Base-by-base conservation (phyloP, 2,797 vertebrate genomes). In the Malacoraja senta region DNA sequence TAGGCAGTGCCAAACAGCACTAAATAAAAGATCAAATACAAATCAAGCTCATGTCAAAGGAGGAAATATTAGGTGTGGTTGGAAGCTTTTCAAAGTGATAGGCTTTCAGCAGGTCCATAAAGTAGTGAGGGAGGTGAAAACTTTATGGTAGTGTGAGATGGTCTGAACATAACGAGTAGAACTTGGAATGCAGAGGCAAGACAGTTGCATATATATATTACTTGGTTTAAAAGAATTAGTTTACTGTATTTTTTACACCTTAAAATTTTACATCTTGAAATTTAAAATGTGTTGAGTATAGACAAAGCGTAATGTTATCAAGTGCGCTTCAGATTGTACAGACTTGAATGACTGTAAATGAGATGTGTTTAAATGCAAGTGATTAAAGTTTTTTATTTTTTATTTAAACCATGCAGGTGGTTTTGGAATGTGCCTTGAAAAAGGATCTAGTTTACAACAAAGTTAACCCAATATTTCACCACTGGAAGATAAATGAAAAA, bases 401-500 rank as follows among this genome's bases (percentile, higher is more conserved):
- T 44, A 76, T 92, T 76, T 76, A 24, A 72, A 53, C 38, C 94
- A 76, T 86, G 79, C 95, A 99, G 99, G 98, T 99, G 96, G 98
- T 99, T 95, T 97, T 99, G 97, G 99, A 99, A 95, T 99, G 99
- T 95, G 96, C 97, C 93, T 96, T 99, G 95, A 98, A 98, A 96
- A 98, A 97, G 96, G 98, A 99, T 94, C 96, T 99, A 53, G 95
- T 99, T 95, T 99, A 99, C 95, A 99, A 99, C 97, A 99, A 99
- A 96, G 98, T 99, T 96, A 99, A 96, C 94, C 99, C 99, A 96
- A 99, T 99, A 95, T 99, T 99, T 97, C 99, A 99, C 96, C 99
- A 99, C 96, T 99, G 98, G 98, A 98, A 98, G 96, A 99, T 99
- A 95, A 98, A 98, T 94, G 97, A 99, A 95, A 99, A 99, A 95